Percentiles rank a stretch among this genome's conserved stretches.
Evolutionary conservation across 2,888 invertebrate species (phyloP).

Genomic region (Timema cristinae): DNA sequence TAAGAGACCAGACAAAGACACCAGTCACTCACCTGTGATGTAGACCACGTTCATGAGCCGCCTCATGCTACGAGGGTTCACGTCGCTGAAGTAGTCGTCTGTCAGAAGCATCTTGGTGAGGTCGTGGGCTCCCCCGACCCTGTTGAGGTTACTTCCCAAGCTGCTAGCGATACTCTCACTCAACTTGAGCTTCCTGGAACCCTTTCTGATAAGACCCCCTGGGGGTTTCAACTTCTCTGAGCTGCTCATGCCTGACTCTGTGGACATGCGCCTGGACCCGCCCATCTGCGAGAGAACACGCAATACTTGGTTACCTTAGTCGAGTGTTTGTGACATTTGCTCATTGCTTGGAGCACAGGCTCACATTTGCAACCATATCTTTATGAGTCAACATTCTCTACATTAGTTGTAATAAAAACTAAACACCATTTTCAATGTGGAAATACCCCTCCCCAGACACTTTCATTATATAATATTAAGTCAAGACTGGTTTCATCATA

Average conservation of each 20-base stretch:
- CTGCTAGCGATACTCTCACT: slow-evolving; percentile 90
- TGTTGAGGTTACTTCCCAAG: slow-evolving; percentile 81
- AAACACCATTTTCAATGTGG: not conserved
- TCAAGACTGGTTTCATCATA: too few relatives aligned
- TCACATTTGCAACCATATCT: too few relatives aligned
- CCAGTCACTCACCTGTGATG: slow-evolving; percentile 67
- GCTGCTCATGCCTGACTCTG: slow-evolving; percentile 76
- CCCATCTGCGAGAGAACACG: slow-evolving; percentile 52
- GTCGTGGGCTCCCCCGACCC: slow-evolving; percentile 68
- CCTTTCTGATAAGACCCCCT: slow-evolving; percentile 45
- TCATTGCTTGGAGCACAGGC: too few relatives aligned
- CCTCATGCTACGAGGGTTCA: slow-evolving; percentile 95
- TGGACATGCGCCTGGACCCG: slow-evolving; percentile 61
- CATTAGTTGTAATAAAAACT: too few relatives aligned
- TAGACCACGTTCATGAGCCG: slow-evolving; percentile 96
- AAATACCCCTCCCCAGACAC: not conserved
- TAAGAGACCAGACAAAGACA: too few relatives aligned
- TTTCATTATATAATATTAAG: not conserved
- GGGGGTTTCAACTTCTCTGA: slow-evolving; percentile 67
- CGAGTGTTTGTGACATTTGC: not conserved
- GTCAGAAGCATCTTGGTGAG: slow-evolving; percentile 83
- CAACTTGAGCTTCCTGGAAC: slow-evolving; percentile 70
- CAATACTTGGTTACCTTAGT: slow-evolving; percentile 35
- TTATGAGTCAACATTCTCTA: too few relatives aligned
- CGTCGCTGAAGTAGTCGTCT: slow-evolving; percentile 98